phyloP scores from a whole-genome alignment of 2,113 vertebrate genomes.

The Struthidea cinerea region DNA sequence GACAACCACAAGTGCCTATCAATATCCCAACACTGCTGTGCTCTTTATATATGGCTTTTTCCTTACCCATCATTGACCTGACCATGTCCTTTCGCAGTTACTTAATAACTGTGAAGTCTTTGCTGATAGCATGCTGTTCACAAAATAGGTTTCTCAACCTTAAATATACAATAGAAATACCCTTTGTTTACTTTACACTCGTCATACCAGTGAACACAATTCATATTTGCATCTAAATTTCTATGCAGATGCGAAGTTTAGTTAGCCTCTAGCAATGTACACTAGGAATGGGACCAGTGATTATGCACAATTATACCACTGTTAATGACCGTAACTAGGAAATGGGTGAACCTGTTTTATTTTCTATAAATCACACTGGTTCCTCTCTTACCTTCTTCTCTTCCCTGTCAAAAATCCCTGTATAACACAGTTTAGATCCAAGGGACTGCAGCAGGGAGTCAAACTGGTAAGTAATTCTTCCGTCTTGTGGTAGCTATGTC shows the following conservation, averaged over 20 bases:
- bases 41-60: not conserved
- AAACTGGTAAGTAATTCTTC: not conserved
- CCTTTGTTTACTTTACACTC: slow-evolving; percentile 46
- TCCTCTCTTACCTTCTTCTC: not conserved
- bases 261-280: slow-evolving; percentile 11
- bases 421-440: not conserved
- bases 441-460: not conserved
- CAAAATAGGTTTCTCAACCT: slow-evolving; percentile 39
- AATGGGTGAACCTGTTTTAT: not conserved
- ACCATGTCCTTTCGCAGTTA: slow-evolving; percentile 8
- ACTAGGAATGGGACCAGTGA: slow-evolving; percentile 5
- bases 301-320: slow-evolving; percentile 20
- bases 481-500: not conserved
- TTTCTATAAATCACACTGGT: not conserved
- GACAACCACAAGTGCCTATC: not conserved
- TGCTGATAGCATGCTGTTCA: not conserved
- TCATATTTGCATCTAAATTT: slow-evolving; percentile 58
- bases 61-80: not conserved
- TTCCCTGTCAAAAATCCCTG: not conserved
- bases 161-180: slow-evolving; percentile 35
- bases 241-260: slow-evolving; percentile 26
- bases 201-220: slow-evolving; percentile 35
- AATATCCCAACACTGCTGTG: not conserved
- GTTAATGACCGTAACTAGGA: not conserved
- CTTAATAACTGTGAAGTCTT: slow-evolving; percentile 35